Percentiles rank a stretch among this genome's conserved stretches.
Conservation (phyloP, 2,797 vertebrate species). For the Naso thynnoides region DNA sequence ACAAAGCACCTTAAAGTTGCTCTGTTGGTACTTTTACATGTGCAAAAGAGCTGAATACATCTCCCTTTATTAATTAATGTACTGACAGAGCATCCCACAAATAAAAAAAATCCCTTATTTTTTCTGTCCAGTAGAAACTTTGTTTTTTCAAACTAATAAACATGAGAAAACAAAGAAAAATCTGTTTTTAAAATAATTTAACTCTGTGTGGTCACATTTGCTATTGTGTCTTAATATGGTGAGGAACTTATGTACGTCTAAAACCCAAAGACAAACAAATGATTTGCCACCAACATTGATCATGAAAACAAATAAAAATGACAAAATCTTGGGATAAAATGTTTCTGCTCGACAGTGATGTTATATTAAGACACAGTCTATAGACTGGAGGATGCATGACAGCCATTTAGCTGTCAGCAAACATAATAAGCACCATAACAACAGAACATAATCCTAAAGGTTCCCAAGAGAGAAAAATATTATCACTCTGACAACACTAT, state of each 20-base stretch:
- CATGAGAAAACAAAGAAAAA: too few species aligned
- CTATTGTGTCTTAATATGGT: too few species aligned
- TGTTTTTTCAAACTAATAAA: too few species aligned
- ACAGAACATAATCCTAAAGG: constrained; percentile 52
- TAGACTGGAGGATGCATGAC: constrained; percentile 35
- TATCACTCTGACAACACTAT: constrained; percentile 18
- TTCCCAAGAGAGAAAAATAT: constrained; percentile 50
- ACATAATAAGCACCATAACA: constrained; percentile 62
- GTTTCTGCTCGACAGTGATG: too few species aligned
- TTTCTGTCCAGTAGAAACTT: too few species aligned
- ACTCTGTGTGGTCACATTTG: too few species aligned
- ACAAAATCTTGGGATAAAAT: too few species aligned
- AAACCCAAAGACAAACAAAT: too few species aligned
- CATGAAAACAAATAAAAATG: too few species aligned
- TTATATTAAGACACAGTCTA: constrained; percentile 34
- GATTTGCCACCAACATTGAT: too few species aligned
- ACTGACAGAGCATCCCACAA: background rate
- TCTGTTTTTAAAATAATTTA: too few species aligned
- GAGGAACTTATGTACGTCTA: too few species aligned
- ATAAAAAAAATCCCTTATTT: constrained; percentile 15
- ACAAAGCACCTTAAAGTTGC: background rate
- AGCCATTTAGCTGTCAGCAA: constrained; percentile 59
- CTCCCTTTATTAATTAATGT: background rate
- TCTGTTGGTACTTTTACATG: background rate
- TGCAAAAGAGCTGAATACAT: background rate